Base-by-base conservation (phyloP, 2,797 vertebrate genomes). In the Lutjanus argentimaculatus region DNA sequence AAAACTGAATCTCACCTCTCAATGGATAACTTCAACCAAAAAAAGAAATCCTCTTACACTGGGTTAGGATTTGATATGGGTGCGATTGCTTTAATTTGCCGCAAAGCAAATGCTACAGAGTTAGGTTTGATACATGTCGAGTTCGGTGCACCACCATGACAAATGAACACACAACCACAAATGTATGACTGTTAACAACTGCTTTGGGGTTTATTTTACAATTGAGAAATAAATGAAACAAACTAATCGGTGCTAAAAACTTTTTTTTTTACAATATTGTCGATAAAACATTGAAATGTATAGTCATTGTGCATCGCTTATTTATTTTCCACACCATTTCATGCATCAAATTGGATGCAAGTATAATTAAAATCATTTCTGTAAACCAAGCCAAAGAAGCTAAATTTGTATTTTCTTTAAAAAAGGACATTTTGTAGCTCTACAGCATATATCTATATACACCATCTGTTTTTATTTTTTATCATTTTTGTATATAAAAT, bases 181-280 rank as follows among this genome's bases (percentile, higher is more conserved):
- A 96, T 95, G 93, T 94, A 95, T 92, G 92, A 94, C 92, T 94
- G 96, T 97, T 97, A 97, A 98, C 97, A 97, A 98, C 97, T 97
- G 97, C 95, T 96, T 97, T 97, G 97, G 97, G 97, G 96, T 99
- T 99, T 99, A 99, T 99, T 99, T 98, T 98, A 99, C 97, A 99
- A 96, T 97, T 97, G 96, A 98, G 97, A 97, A 97, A 95, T 91
- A 93, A 93, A 94, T 88, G 95, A 98, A 94, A 97, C 97, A 96
- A 97, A 95, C 97, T 97, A 97, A 97, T 97, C 89, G 95, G 96
- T 97, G 96, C 97, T 97, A 97, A 96, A 97, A 98, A 98, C 85
- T 96, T 96, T 95, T 90, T 87, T 91, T 91, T 94, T 93, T 97
- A 98, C 97, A 98, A 96, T 97, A 98, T 97, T 96, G 96, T 98